Evolutionary conservation across 2,888 invertebrate species (phyloP).

Genomic region (Chorisops tibialis): DNA sequence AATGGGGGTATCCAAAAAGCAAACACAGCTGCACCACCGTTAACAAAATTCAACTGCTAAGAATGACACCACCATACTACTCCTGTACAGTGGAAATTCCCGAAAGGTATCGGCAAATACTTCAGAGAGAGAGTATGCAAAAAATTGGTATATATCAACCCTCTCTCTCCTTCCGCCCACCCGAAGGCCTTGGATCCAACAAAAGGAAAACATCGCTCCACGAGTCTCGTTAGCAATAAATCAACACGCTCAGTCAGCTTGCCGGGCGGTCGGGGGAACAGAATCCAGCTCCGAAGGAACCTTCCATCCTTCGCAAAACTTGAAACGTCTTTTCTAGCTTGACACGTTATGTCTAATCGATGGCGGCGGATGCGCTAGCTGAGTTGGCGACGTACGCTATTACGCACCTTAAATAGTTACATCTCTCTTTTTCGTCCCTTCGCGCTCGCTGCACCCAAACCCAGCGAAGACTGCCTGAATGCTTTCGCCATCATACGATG

Average conservation of each 20-base stretch:
- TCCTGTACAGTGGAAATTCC: background rate
- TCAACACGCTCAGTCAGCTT: slow-evolving; percentile 11
- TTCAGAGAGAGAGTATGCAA: slow-evolving; percentile 2
- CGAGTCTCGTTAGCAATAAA: slow-evolving; percentile 23
- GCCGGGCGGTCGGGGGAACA: background rate
- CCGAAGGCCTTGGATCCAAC: background rate
- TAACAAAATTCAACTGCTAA: slow-evolving; percentile 4
- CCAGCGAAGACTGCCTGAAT: no score
- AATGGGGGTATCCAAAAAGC: background rate
- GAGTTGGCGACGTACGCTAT: slow-evolving; percentile 36
- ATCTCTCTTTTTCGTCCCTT: background rate
- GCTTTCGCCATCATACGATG: background rate
- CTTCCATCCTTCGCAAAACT: background rate
- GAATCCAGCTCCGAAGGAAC: background rate
- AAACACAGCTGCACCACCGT: slow-evolving; percentile 11
- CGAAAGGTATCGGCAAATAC: slow-evolving; percentile 10
- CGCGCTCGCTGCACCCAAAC: background rate
- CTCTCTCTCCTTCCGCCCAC: background rate
- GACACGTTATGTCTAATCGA: slow-evolving; percentile 36
- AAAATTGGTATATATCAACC: background rate
- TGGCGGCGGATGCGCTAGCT: slow-evolving; percentile 36
- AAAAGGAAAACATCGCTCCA: slow-evolving; percentile 17
- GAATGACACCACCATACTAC: slow-evolving; percentile 15
- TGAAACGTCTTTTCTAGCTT: slow-evolving; percentile 23
- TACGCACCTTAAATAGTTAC: slow-evolving; percentile 36